phyloP scores from a whole-genome alignment of 2,797 vertebrate genomes.

The Coregonus sp. region DNA sequence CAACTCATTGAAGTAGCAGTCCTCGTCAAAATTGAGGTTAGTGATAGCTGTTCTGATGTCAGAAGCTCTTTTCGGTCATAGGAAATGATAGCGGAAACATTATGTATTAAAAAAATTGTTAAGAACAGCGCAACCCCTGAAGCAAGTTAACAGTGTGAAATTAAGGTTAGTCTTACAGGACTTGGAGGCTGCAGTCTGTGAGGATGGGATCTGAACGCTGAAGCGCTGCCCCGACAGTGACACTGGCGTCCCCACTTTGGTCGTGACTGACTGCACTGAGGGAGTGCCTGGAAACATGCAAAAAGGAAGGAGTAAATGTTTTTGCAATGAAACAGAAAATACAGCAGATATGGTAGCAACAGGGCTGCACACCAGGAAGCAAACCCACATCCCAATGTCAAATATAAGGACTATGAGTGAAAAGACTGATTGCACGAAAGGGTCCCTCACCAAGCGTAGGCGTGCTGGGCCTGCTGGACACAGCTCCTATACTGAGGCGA shows the following conservation, averaged over 20 bases:
- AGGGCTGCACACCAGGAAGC: background rate
- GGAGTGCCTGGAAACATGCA: slow-evolving; percentile 71
- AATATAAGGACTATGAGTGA: background rate
- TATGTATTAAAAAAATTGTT: no score
- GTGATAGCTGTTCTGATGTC: no score
- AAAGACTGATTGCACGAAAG: background rate
- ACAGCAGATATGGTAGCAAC: background rate
- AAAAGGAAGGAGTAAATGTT: background rate
- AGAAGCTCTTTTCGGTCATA: no score
- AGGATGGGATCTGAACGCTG: slow-evolving; percentile 91
- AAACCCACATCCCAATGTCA: background rate
- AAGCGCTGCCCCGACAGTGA: slow-evolving; percentile 90
- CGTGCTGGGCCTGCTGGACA: slow-evolving; percentile 89
- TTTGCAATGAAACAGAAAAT: no score
- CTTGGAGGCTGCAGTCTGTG: slow-evolving; percentile 81
- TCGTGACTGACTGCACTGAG: slow-evolving; percentile 79
- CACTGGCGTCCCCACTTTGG: slow-evolving; percentile 85
- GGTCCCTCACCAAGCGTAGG: slow-evolving; percentile 83
- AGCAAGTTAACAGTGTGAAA: background rate
- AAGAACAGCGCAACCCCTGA: background rate
- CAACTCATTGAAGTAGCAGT: no score
- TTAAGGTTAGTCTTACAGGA: slow-evolving; percentile 69
- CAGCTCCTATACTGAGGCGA: slow-evolving; percentile 86
- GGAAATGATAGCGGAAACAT: no score
- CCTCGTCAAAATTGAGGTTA: no score